These are phyloP conservation scores for Diarsia mendica DNA, from an alignment of 2,888 invertebrate genomes.

Conservation along the genomic window DNA sequence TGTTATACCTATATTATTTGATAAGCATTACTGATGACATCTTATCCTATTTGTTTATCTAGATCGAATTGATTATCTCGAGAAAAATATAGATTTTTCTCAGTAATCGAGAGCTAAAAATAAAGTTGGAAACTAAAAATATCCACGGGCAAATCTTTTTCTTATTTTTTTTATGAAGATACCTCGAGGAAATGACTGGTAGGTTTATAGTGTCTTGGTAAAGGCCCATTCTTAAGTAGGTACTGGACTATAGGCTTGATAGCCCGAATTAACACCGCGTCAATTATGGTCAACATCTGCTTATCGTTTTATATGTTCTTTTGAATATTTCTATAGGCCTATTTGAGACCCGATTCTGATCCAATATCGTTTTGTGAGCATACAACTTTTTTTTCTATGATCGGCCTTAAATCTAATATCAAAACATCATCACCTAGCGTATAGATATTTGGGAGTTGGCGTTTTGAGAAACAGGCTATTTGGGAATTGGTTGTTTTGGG, in stretches of 20 bases:
- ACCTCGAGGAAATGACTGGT: slow-evolving; percentile 6
- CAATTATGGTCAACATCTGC: background rate
- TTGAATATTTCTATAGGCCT: background rate
- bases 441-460: too few relatives aligned
- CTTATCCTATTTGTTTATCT: slow-evolving; percentile 19
- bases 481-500: too few relatives aligned
- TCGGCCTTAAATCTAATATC: background rate
- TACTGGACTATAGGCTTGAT: background rate
- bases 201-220: background rate
- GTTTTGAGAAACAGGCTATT: too few relatives aligned
- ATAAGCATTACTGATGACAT: slow-evolving; percentile 7
- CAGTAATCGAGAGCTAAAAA: slow-evolving; percentile 12
- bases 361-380: background rate
- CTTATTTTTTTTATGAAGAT: slow-evolving; percentile 11
- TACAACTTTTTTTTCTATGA: background rate
- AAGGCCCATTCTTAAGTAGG: background rate
- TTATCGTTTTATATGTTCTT: background rate
- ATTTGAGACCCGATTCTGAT: background rate
- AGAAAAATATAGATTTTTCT: slow-evolving; percentile 15
- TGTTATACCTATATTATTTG: background rate
- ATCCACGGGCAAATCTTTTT: background rate
- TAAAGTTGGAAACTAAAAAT: background rate
- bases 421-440: background rate
- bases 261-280: background rate
- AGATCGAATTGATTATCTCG: slow-evolving; percentile 26